Evolutionary conservation across 1,140 invertebrate genomes (phyloP), one percentile per base, ranked within the genome.

Genomic region (Polypedilum pembai): DNA sequence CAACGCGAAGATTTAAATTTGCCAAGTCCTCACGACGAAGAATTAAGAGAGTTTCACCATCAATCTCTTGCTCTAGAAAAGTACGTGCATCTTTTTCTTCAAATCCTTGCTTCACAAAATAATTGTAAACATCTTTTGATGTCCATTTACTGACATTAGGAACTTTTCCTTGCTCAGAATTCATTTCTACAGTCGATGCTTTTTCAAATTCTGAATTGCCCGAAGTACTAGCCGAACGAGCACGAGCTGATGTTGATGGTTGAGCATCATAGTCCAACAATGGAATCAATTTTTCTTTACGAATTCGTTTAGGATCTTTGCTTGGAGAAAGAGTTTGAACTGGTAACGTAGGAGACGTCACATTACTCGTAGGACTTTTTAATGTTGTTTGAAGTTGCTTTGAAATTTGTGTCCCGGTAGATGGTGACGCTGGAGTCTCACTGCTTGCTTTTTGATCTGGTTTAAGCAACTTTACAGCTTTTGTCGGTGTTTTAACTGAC

Each of bases 111-210:
- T 20, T 69, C 3, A 20, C 65, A 21, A 69, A 69, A 69, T 69
- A 69, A 0, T 21, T 69, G 7, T 18, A 18, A 21, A 69, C 20
- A 3, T 69, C 17, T 4, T 69, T 8, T 7, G 17, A 69, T 20
- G 65, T 69, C 65, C 65, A 69, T 69, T 18, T 20, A 8, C 65
- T 69, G 3, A 69, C 65, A 18, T 69, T 18, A 5, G 65, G 65
- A 1, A 69, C 20, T 21, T n/a, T 20, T 69, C 17, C 17, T 1
- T 20, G 8, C 3, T 69, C 65, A 33, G 24, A 33, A 33, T 33
- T 33, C 65, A 21, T 56, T 56, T 56, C 65, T 3, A 69, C 65
- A 1, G 65, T 20, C 20, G 65, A 69, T 69, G 65, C 20, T 18
- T 56, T 56, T 56, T 56, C 45, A 56, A 56, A 56, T 4, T 56